Evolutionary conservation across 2,113 vertebrate species (phyloP), one percentile per base, ranked within the genome.

Genomic region (Corvus cornix): DNA sequence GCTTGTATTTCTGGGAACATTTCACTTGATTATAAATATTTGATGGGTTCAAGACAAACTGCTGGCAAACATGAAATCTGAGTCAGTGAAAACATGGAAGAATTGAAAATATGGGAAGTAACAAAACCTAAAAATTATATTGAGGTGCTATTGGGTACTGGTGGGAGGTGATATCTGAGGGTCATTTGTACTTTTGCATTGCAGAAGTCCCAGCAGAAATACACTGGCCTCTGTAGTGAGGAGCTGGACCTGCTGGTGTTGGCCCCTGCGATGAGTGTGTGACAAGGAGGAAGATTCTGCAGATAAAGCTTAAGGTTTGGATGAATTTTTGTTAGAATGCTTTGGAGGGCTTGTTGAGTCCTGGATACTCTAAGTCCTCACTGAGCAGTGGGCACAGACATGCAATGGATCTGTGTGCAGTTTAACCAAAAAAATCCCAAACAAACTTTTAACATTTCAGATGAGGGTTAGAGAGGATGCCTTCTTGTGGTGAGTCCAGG

Each of bases 371-470:
- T 68, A 49, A 55, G 23, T 51, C 39, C 18, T 23, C 37, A 3
- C 15, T 58, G 46, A 91, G 48, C 14, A 30, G 31, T 49, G 39
- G 31, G 39, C 9, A 18, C 10, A 72, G 26, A 7, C 0, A 0
- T 59, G 16, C 13, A 28, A 5, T 70, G 41, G 9, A 37, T 70
- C n/a, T 51, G 7, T 67, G 37, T 63, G 31, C 0, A 0, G 16
- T 74, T 77, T 53, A 55, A 62, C 17, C 14, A 78, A 56, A 81
- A 2, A 14, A 49, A 27, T 51, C 49, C 4, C 4, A 23, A 51
- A 41, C 9, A 46, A 31, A n/a, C 11, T 51, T 83, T 15, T 9
- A 41, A 23, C 22, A 49, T 37, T 62, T 60, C 10, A 21, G 15
- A 16, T 0, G 6, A n/a, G 20, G 11, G 23, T 64, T 84, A 24